A percentile compares a stretch with the other conserved stretches of the same genome.
phyloP scores from a whole-genome alignment of 2,113 vertebrate genomes.

The Falcunculus frontatus region DNA sequence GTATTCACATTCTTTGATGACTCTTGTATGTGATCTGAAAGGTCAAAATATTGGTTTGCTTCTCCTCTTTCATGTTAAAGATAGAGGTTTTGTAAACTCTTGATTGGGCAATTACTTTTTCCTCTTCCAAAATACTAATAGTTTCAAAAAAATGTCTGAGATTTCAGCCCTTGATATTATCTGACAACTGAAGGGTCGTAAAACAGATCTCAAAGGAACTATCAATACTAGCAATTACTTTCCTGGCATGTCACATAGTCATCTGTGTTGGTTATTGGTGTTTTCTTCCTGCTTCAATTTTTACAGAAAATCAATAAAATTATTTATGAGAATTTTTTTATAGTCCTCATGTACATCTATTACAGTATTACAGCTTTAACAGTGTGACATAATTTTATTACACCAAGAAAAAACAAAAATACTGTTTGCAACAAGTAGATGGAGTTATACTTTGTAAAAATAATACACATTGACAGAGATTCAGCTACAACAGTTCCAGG shows the following conservation, averaged over 20 bases:
- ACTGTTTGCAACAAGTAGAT: background rate
- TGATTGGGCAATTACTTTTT: background rate
- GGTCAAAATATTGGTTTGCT: background rate
- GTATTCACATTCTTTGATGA: background rate
- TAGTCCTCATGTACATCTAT: background rate
- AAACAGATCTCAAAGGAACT: background rate
- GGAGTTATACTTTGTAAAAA: background rate
- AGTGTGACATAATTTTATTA: conserved; percentile 10
- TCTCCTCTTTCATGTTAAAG: background rate
- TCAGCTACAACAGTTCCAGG: conserved; percentile 32
- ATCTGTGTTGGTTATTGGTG: background rate
- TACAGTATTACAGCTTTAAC: background rate
- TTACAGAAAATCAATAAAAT: background rate
- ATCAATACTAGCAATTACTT: background rate
- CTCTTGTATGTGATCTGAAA: background rate
- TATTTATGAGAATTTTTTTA: background rate
- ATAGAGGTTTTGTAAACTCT: background rate
- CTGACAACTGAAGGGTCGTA: background rate
- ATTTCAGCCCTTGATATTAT: background rate
- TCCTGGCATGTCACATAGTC: background rate
- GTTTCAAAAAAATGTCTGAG: background rate
- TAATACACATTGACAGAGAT: background rate
- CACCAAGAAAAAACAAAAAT: background rate
- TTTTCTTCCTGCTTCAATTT: background rate
- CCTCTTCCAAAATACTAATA: background rate